A percentile compares a stretch with the other conserved stretches of the same genome.
These are phyloP conservation scores for Drepanosiphum platanoidis DNA, from an alignment of 2,888 invertebrate genomes.

Conservation along the genomic window DNA sequence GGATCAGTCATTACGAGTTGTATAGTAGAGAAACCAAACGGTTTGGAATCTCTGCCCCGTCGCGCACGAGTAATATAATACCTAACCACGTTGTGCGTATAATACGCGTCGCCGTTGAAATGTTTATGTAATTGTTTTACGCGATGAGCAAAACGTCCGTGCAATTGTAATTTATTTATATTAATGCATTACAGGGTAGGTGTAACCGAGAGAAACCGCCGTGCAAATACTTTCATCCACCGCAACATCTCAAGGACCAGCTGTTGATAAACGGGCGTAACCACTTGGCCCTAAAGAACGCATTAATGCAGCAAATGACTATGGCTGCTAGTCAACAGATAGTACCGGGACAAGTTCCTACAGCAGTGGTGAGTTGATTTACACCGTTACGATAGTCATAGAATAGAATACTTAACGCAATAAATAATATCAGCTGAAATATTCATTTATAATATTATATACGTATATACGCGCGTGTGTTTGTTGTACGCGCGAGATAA, in stretches of 20 bases:
- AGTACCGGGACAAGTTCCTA: conserved; percentile 90
- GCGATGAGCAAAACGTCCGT: background rate
- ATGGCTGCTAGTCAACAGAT: conserved; percentile 85
- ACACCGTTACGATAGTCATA: no score
- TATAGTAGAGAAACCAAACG: no score
- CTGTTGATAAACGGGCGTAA: conserved; percentile 99
- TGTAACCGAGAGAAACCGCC: conserved; percentile 99
- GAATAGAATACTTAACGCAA: background rate
- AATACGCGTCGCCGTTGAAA: background rate
- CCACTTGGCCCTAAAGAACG: conserved; percentile 98
- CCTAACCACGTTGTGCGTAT: no score
- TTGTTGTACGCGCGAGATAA: no score
- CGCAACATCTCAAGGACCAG: conserved; percentile 99
- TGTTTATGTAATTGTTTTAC: background rate
- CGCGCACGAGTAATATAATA: no score
- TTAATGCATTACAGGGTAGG: conserved; percentile 82
- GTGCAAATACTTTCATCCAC: conserved; percentile 99
- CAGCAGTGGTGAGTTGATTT: conserved; percentile 83
- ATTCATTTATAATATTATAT: no score
- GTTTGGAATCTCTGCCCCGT: no score
- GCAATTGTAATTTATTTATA: conserved; percentile 30
- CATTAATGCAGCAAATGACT: conserved; percentile 96
- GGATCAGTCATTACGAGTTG: no score
- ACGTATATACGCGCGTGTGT: no score
- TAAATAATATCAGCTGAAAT: background rate